A percentile compares a stretch with the other conserved stretches of the same genome.
phyloP scores from a whole-genome alignment of 1,140 invertebrate species.

The Drosophila suzukii region DNA sequence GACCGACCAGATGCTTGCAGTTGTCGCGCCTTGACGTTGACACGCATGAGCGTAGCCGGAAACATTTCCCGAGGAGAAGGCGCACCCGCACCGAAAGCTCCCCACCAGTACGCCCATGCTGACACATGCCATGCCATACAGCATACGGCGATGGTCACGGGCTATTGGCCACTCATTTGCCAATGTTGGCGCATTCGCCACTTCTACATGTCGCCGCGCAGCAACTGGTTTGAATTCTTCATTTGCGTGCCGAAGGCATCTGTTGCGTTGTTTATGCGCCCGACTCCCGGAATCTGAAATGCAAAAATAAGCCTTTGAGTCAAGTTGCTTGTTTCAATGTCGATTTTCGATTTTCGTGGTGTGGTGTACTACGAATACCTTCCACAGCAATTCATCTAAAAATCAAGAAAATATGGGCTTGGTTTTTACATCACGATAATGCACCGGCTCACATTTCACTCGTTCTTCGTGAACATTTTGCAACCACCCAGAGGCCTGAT shows the following conservation, averaged over 20 bases:
- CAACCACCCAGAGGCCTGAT: too few species aligned
- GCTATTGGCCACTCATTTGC: constrained; percentile 51
- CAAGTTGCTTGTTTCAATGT: too few species aligned
- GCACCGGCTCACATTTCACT: too few species aligned
- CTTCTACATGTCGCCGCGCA: constrained; percentile 55
- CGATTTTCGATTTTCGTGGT: too few species aligned
- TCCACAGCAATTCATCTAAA: too few species aligned
- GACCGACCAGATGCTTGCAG: constrained; percentile 55
- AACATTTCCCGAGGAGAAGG: constrained; percentile 6
- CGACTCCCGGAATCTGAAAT: neutral
- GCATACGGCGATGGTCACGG: constrained; percentile 27
- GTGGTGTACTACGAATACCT: too few species aligned
- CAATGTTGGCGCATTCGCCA: constrained; percentile 48
- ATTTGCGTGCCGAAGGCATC: constrained; percentile 68
- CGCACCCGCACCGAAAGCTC: constrained; percentile 1
- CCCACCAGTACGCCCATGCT: constrained; percentile 7
- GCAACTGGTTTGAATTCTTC: constrained; percentile 74
- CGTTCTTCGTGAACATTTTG: too few species aligned
- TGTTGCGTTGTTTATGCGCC: constrained; percentile 12
- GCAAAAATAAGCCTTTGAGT: too few species aligned
- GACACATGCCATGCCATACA: constrained; percentile 32
- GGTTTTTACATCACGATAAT: too few species aligned
- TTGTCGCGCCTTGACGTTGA: constrained; percentile 55
- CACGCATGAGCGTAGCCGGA: constrained; percentile 36
- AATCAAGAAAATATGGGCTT: too few species aligned